Evolutionary conservation across 1,140 invertebrate species (phyloP), one percentile per base, ranked within the genome.

Genomic region (Schlechtendalia chinensis): DNA sequence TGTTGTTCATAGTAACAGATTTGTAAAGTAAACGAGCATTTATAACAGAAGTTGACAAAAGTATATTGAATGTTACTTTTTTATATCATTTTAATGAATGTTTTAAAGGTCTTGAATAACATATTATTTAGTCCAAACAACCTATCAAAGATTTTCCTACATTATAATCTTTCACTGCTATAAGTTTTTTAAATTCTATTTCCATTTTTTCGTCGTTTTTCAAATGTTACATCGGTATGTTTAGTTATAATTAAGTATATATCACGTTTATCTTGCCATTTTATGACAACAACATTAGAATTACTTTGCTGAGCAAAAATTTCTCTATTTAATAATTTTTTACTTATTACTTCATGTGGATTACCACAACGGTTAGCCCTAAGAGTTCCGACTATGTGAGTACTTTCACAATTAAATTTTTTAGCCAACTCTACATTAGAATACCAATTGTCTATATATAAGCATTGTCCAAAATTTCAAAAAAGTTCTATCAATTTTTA

Each of bases 211-310:
- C 54, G 54, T n/a, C 54, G 54, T 56, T n/a, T 56, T 56, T 56
- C n/a, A n/a, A 56, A n/a, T 17, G 54, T 56, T 56, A n/a, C 54
- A 56, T 56, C 54, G 22, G 54, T 56, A n/a, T 56, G 54, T 56
- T 56, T 56, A 56, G 54, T 56, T 56, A n/a, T 56, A 54, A 56
- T 56, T 56, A 56, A 56, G 54, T 56, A 56, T 56, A 56, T 56
- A 56, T 84, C 81, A 81, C 82, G 69, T 81, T 84, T 45, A 59
- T 84, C 83, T 77, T 82, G 74, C 84, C 83, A 84, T 77, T 82
- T 84, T 77, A 81, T 80, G 50, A 80, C 69, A 63, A 82, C 83
- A 61, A 83, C 82, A 63, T 63, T 63, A 39, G 24, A 29, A 39
- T 17, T 63, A 39, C 61, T 63, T 63, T 63, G 24, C 29, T 27